Evolutionary conservation across 2,888 invertebrate species (phyloP).

Genomic region (Scaptomyza flava): DNA sequence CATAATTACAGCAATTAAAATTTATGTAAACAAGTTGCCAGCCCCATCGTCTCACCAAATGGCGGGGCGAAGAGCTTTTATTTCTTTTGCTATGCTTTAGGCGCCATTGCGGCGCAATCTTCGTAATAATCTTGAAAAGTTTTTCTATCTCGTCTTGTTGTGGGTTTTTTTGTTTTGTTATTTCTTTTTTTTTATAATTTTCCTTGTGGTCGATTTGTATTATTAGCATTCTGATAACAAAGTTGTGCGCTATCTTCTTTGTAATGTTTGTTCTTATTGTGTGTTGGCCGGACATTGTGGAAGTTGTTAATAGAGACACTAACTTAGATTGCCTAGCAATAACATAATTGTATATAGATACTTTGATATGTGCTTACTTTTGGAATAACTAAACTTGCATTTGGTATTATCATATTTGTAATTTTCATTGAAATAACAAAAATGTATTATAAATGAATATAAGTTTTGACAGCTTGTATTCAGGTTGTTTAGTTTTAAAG

Average conservation of each 20-base stretch:
- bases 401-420: too few species aligned
- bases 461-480: too few species aligned
- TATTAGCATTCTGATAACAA: conserved; percentile 53
- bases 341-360: too few species aligned
- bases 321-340: background rate
- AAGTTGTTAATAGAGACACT: conserved; percentile 3
- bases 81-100: conserved; percentile 18
- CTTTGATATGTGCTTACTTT: too few species aligned
- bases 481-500: too few species aligned
- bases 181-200: background rate
- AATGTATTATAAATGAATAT: too few species aligned
- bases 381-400: too few species aligned
- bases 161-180: background rate
- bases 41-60: conserved; percentile 27
- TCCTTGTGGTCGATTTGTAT: conserved; percentile 43
- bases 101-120: conserved; percentile 58
- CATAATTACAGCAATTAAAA: conserved; percentile 75
- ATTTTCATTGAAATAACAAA: too few species aligned
- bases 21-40: conserved; percentile 71
- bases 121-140: conserved; percentile 53
- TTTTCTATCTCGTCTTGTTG: conserved; percentile 26
- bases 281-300: conserved; percentile 4
- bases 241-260: conserved; percentile 39
- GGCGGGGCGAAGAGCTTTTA: background rate
- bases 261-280: conserved; percentile 9